Base-by-base conservation (phyloP, 30 jellyfish, hydroid and myxozoan species). In the Hydra vulgaris region DNA sequence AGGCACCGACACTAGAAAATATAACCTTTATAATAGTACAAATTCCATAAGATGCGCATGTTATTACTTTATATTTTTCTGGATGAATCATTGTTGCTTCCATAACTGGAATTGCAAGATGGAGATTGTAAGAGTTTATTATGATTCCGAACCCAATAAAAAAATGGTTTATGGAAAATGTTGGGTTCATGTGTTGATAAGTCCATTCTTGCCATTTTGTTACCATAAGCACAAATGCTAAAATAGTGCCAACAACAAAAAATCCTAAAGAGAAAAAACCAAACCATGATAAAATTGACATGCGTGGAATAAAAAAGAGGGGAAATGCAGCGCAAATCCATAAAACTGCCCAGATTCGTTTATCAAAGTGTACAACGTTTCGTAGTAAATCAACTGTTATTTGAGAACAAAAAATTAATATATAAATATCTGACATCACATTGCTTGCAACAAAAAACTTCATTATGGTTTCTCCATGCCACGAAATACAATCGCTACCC, bases 31-130 rank as follows among this genome's bases (percentile, higher is more conserved):
- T 17, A 18, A 87, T 18, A 15, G 85, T 82, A 55, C 72, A 82
- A 73, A 40, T 17, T 25, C 71, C 75, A 23, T 27, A 74, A 7
- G 96, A 53, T 19, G 55, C 40, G 15, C 70, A 79, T 0, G 73
- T 52, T 18, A 88, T 76, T 72, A n/a, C 67, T 53, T 23, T 53
- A 69, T 22, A 74, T 17, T 55, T n/a, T 55, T 87, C 76, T 1
- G 95, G 96, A 17, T 87, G 25, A 56, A 56, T 54, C 96, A 87
- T 87, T 24, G 94, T 87, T 54, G 95, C 96, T 79, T 87, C 96
- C 20, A 87, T 67, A 1, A 93, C 93, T 8, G 96, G 96, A 16
- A 72, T 85, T 0, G 86, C 76, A 61, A 82, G 71, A 54, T 87
- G 96, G 26, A 82, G 25, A 77, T 72, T 72, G 27, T 26, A 82